Evolutionary conservation across 2,113 vertebrate genomes (phyloP).

Genomic region (Psittacula cyanocephala): DNA sequence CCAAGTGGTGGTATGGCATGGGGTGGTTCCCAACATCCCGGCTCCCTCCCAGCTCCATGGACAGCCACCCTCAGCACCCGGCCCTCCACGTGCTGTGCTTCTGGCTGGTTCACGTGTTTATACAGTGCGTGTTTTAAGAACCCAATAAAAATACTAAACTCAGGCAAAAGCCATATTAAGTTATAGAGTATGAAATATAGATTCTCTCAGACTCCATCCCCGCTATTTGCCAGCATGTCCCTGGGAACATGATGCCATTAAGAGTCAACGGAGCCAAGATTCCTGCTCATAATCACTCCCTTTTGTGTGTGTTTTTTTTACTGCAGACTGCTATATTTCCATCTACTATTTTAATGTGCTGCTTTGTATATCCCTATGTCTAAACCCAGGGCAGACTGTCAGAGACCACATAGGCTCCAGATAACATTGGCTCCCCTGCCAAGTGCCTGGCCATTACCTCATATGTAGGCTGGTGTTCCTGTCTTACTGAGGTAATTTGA

Average conservation of each 20-base stretch:
- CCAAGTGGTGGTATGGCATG: not conserved
- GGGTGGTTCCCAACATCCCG: not conserved
- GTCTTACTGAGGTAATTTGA: not conserved
- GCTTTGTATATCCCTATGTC: not conserved
- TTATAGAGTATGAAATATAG: constrained; percentile 30
- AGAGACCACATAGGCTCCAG: not conserved
- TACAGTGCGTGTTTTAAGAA: not conserved
- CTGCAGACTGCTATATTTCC: not conserved
- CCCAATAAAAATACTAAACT: constrained; percentile 26
- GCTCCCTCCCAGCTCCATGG: not conserved
- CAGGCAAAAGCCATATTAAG: constrained; percentile 43
- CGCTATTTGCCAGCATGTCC: constrained; percentile 48
- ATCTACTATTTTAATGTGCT: constrained; percentile 35
- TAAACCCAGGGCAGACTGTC: constrained; percentile 14
- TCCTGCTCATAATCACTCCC: constrained; percentile 42
- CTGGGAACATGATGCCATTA: constrained; percentile 28
- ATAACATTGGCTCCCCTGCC: not conserved
- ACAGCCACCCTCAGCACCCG: rapidly evolving
- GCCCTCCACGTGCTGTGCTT: not conserved
- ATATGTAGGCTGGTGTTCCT: not conserved
- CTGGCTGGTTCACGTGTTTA: not conserved
- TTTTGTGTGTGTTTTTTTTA: not conserved
- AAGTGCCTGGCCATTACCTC: not conserved
- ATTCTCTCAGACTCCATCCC: not conserved
- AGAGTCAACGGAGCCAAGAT: constrained; percentile 33